phyloP scores from a whole-genome alignment of 1,140 invertebrate genomes.

The Aphaenogaster floridana region DNA sequence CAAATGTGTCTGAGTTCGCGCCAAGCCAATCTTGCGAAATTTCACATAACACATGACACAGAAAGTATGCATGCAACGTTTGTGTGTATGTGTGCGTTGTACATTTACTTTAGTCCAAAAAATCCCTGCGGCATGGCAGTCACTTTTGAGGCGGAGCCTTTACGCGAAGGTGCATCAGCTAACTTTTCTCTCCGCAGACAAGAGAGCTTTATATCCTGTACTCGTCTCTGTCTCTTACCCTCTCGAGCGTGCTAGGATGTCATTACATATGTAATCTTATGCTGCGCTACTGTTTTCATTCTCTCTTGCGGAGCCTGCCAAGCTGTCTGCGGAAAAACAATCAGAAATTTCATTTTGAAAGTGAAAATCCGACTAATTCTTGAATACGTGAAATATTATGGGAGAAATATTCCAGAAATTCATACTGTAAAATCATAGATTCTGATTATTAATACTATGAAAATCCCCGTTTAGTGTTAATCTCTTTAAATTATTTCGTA shows the following conservation, averaged over 20 bases:
- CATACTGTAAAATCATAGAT: neutral
- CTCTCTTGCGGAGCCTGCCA: neutral
- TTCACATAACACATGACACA: neutral
- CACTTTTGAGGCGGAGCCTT: slow-evolving; percentile 44
- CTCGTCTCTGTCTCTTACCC: slow-evolving; percentile 18
- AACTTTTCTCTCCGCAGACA: slow-evolving; percentile 19
- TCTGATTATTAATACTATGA: neutral
- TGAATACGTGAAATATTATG: neutral
- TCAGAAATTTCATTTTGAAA: slow-evolving; percentile 1
- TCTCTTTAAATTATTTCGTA: neutral
- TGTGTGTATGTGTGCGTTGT: neutral
- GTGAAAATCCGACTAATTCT: slow-evolving; percentile 34
- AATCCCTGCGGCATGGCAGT: slow-evolving; percentile 18
- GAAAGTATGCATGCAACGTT: neutral
- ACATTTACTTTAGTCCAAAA: slow-evolving; percentile 23
- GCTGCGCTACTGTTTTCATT: slow-evolving; percentile 20
- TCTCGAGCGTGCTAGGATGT: slow-evolving; percentile 1
- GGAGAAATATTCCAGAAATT: neutral
- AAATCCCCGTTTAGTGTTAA: neutral
- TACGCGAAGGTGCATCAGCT: slow-evolving; percentile 23
- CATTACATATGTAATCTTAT: slow-evolving; percentile 54
- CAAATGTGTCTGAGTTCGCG: neutral
- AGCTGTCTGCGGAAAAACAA: slow-evolving; percentile 16
- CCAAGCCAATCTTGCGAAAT: neutral
- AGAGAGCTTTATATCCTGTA: slow-evolving; percentile 17